Base-by-base conservation (phyloP, 2,797 vertebrate species). In the Crypturellus tataupa region DNA sequence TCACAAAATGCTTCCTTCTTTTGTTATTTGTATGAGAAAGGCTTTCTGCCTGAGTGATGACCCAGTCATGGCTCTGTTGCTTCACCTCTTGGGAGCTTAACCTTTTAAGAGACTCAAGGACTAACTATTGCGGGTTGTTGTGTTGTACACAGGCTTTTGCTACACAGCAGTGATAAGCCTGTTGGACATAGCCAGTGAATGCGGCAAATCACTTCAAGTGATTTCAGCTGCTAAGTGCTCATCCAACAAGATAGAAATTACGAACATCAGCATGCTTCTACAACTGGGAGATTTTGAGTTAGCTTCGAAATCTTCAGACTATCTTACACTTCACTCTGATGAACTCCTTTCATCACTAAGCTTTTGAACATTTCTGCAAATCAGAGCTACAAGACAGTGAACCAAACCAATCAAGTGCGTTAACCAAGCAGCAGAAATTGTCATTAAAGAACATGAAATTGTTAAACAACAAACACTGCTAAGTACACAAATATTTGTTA, bases 401-500 rank as follows among this genome's bases (percentile, higher is more conserved):
- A 85, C 33, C 44, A 94, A 82, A 92, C 12, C 37, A 88, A 60
- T 46, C 35, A 39, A 85, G 33, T 64, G 49, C 29, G 86, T 88
- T 75, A 93, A 94, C 44, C 47, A 44, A 91, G 71, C 75, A 93
- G 55, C 87, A 90, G 29, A 49, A 84, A 56, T 24, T 64, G 67
- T 23, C 37, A 49, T 80, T 86, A 86, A 21, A 90, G 68, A 44
- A 81, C 0, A 0, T 7, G 58, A 25, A 77, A 16, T 18, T 73
- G 78, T 90, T 88, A 91, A 93, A 79, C 12, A 88, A 42, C 51
- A 86, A 87, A 55, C 71, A 77, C 56, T 64, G 60, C 60, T 90
- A 64, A 85, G 86, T 53, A 60, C 80, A 86, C 44, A 90, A 73
- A 88, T 31, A 93, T 53, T 44, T 91, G 91, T 88, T 82, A 92